Evolutionary conservation across 1,140 invertebrate genomes (phyloP).

Genomic region (Achroia grisella): DNA sequence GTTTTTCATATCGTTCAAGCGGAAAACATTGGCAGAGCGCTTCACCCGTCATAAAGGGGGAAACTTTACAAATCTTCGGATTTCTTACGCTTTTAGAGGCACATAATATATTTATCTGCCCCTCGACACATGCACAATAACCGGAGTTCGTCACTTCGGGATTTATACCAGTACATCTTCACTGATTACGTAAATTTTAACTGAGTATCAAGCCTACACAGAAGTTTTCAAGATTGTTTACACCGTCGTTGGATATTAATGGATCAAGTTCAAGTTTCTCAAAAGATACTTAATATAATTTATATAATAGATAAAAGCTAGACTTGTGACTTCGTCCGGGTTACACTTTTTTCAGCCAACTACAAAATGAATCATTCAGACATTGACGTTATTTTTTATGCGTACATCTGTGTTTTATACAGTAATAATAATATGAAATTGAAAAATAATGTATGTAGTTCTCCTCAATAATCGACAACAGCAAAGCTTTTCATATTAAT

Average conservation of each 20-base stretch:
- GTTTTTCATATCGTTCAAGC: conserved; percentile 65
- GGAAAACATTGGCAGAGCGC: conserved; percentile 61
- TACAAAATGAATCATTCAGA: too few relatives aligned
- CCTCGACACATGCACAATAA: conserved; percentile 66
- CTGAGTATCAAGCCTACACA: neutral
- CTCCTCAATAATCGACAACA: too few relatives aligned
- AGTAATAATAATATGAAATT: too few relatives aligned
- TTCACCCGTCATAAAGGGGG: conserved; percentile 66
- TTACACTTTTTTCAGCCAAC: too few relatives aligned
- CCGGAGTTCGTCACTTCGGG: conserved; percentile 47
- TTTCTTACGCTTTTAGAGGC: conserved; percentile 69
- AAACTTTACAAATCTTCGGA: conserved; percentile 71
- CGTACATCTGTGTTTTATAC: too few relatives aligned
- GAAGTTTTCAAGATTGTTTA: neutral
- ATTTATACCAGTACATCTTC: conserved; percentile 34
- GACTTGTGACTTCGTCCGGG: too few relatives aligned
- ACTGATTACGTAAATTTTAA: conserved; percentile 39
- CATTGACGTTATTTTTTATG: too few relatives aligned
- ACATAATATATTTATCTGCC: conserved; percentile 71
- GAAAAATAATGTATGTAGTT: too few relatives aligned
- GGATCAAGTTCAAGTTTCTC: too few relatives aligned
- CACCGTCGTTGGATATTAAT: neutral
- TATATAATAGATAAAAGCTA: too few relatives aligned
- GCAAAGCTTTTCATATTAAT: too few relatives aligned
- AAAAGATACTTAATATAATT: too few relatives aligned